Evolutionary conservation across 2,797 vertebrate genomes (phyloP).

Genomic region (Gouania willdenowi): DNA sequence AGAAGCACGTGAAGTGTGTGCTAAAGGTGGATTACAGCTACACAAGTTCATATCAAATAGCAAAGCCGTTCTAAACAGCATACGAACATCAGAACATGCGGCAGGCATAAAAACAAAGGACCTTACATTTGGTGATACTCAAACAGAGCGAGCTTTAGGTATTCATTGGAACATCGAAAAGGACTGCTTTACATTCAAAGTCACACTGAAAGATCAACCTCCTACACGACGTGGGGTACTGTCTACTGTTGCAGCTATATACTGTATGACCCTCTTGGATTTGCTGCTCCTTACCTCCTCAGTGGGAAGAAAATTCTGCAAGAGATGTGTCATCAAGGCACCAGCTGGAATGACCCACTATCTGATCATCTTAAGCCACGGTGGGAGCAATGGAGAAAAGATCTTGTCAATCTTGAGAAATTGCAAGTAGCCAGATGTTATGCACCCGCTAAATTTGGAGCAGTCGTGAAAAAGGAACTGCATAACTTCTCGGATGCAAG

Average conservation of each 20-base stretch:
- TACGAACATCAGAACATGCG: too few relatives aligned
- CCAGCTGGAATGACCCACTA: background rate
- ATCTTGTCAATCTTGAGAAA: constrained; percentile 1
- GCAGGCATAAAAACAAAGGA: too few relatives aligned
- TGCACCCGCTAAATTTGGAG: background rate
- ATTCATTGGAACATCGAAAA: constrained; percentile 8
- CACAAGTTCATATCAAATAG: constrained; percentile 1
- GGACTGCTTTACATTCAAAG: background rate
- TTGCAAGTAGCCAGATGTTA: background rate
- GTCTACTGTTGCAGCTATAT: too few relatives aligned
- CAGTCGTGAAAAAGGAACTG: background rate
- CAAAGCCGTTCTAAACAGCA: background rate
- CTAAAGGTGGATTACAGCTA: background rate
- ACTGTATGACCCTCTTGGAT: too few relatives aligned
- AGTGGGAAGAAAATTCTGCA: too few relatives aligned
- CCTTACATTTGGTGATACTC: too few relatives aligned
- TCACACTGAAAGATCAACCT: background rate
- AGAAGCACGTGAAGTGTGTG: too few relatives aligned
- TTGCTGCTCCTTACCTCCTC: too few relatives aligned
- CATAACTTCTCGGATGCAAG: constrained; percentile 17
- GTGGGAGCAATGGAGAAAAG: background rate
- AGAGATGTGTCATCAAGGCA: background rate
- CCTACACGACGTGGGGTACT: too few relatives aligned
- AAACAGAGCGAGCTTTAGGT: too few relatives aligned
- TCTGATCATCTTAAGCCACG: background rate